A percentile compares a stretch with the other conserved stretches of the same genome.
These are phyloP conservation scores for Actenoides lindsayi DNA, from an alignment of 2,113 vertebrate genomes.

Conservation along the genomic window DNA sequence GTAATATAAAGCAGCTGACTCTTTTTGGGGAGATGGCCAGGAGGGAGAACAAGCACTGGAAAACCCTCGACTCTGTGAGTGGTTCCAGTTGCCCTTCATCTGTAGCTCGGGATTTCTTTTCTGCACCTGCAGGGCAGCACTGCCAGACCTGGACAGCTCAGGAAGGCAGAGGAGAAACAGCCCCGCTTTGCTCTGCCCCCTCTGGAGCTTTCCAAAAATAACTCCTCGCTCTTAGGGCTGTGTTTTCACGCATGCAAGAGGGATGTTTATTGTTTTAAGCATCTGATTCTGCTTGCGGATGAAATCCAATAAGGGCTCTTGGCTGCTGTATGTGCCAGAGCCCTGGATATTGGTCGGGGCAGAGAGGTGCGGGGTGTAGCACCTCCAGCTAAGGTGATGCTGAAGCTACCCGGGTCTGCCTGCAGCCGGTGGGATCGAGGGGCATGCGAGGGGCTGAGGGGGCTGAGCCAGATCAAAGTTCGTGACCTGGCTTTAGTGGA, in stretches of 20 bases:
- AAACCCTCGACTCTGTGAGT: background rate
- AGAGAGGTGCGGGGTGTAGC: background rate
- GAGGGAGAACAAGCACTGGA: background rate
- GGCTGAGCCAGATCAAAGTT: background rate
- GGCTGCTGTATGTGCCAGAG: background rate
- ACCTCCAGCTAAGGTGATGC: background rate
- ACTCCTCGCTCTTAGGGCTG: fast-evolving
- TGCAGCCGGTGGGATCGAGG: fast-evolving
- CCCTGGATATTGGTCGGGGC: background rate
- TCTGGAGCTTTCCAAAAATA: background rate
- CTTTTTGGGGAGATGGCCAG: background rate
- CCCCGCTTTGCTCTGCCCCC: background rate
- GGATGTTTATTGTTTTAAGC: background rate
- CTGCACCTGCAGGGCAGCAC: background rate
- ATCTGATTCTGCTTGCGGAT: background rate
- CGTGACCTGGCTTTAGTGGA: background rate
- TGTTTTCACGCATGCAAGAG: fast-evolving
- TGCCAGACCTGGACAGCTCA: constrained; percentile 9
- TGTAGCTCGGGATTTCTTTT: fast-evolving
- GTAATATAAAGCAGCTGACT: constrained; percentile 38
- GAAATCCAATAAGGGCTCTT: fast-evolving
- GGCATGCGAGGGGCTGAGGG: background rate
- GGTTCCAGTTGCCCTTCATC: background rate
- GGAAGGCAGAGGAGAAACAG: background rate
- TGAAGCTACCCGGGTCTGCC: background rate